Conservation (phyloP, 1,140 invertebrate genomes). For the Ceratoteleas bidentatus region DNA sequence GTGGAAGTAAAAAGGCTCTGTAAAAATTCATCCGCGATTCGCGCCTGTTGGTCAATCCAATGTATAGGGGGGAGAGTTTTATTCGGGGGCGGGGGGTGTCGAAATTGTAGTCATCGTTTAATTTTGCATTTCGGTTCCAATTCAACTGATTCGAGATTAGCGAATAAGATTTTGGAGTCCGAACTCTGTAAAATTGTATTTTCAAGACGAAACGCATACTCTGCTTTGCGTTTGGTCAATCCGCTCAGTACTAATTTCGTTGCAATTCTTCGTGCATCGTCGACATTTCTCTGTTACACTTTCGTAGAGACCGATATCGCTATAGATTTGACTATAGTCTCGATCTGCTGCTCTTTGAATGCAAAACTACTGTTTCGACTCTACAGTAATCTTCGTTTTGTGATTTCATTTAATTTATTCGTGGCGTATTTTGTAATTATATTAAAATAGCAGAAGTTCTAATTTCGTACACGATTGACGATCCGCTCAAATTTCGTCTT, state of each 20-base stretch:
- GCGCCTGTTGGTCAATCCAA: slow-evolving; percentile 5
- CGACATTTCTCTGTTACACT: too few species aligned
- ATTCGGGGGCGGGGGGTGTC: too few species aligned
- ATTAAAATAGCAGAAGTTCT: not conserved
- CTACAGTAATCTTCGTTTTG: not conserved
- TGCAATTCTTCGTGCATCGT: too few species aligned
- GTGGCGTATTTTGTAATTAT: not conserved
- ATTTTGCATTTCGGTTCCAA: not conserved
- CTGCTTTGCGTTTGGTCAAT: too few species aligned
- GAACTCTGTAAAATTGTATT: not conserved
- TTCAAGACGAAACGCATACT: not conserved
- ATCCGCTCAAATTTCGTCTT: slow-evolving; percentile 57
- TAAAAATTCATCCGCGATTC: slow-evolving; percentile 24
- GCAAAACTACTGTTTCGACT: too few species aligned
- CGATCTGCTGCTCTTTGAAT: too few species aligned
- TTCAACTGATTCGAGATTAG: not conserved
- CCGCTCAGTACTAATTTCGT: too few species aligned
- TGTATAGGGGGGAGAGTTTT: slow-evolving; percentile 1
- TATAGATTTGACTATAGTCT: too few species aligned
- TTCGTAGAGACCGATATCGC: too few species aligned
- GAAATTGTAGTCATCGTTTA: slow-evolving; percentile 12
- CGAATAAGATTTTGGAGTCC: too few species aligned
- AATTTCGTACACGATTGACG: slow-evolving; percentile 13
- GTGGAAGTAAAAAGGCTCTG: too few species aligned
- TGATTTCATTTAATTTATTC: not conserved